Percentiles rank a stretch among this genome's conserved stretches.
Conservation (phyloP, 2,113 vertebrate genomes). For the Pseudopodoces humilis region DNA sequence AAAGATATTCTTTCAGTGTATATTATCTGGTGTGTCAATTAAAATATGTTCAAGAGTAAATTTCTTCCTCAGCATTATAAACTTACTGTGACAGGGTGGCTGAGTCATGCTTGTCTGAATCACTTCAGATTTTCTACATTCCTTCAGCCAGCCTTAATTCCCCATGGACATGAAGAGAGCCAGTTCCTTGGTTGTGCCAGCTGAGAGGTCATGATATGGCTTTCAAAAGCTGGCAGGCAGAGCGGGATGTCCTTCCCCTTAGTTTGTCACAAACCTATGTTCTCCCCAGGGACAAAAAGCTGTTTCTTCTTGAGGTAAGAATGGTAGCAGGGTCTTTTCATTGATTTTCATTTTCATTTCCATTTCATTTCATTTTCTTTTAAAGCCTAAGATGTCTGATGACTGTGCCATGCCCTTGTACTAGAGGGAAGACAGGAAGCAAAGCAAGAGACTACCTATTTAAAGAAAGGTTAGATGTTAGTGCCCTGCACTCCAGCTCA, state of each 20-base stretch:
- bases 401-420: neutral
- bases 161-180: neutral
- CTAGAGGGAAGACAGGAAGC: neutral
- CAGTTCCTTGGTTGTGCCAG: neutral
- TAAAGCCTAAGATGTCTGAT: neutral
- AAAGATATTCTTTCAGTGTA: conserved; percentile 28
- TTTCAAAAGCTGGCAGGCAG: conserved; percentile 37
- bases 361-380: neutral
- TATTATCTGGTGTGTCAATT: conserved; percentile 58
- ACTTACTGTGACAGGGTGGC: conserved; percentile 16
- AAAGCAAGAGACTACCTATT: neutral
- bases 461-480: neutral
- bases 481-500: neutral
- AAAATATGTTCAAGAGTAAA: conserved; percentile 55
- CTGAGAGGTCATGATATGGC: neutral
- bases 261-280: conserved; percentile 3
- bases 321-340: neutral
- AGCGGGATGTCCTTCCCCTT: neutral
- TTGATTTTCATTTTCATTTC: neutral
- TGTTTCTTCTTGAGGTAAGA: neutral
- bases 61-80: conserved; percentile 39
- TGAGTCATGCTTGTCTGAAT: conserved; percentile 51
- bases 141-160: neutral
- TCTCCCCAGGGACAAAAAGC: neutral
- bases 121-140: neutral